phyloP scores from a whole-genome alignment of 2,888 invertebrate species.

The Cylloceria caligata region DNA sequence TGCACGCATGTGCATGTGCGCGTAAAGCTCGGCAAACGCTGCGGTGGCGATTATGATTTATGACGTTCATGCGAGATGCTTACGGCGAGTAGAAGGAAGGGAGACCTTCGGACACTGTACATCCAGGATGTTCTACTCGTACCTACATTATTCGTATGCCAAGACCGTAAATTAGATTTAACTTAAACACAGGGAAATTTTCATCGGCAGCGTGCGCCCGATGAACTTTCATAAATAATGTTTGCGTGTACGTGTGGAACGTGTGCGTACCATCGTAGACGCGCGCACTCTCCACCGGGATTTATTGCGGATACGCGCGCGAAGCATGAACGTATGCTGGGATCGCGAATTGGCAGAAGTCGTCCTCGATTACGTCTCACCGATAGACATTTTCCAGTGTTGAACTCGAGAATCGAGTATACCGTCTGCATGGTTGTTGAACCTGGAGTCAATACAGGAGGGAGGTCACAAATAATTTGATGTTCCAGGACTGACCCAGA shows the following conservation, averaged over 20 bases:
- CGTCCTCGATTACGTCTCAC: constrained; percentile 63
- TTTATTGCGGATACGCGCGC: constrained; percentile 71
- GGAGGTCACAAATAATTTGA: not conserved
- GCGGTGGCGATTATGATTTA: constrained; percentile 82
- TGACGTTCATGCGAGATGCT: constrained; percentile 72
- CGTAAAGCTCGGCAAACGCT: constrained; percentile 54
- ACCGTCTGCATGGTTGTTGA: constrained; percentile 38
- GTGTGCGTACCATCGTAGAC: constrained; percentile 31
- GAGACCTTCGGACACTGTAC: constrained; percentile 60
- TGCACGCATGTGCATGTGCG: constrained; percentile 67
- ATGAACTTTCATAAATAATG: constrained; percentile 77
- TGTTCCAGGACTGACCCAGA: not conserved
- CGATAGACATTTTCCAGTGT: constrained; percentile 19
- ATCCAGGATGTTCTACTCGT: constrained; percentile 31
- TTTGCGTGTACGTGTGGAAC: constrained; percentile 51
- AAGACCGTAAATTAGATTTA: constrained; percentile 82
- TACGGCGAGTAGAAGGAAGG: constrained; percentile 20
- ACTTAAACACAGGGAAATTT: constrained; percentile 82
- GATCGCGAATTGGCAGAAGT: constrained; percentile 62
- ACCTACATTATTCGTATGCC: constrained; percentile 45
- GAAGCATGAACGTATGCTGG: constrained; percentile 20
- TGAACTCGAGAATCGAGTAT: constrained; percentile 12
- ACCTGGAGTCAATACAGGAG: not conserved
- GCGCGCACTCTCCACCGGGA: constrained; percentile 63
- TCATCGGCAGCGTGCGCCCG: constrained; percentile 74